Percentiles rank a stretch among this genome's conserved stretches.
Conservation (phyloP, 2,888 invertebrate species). For the Zonitis immaculata region DNA sequence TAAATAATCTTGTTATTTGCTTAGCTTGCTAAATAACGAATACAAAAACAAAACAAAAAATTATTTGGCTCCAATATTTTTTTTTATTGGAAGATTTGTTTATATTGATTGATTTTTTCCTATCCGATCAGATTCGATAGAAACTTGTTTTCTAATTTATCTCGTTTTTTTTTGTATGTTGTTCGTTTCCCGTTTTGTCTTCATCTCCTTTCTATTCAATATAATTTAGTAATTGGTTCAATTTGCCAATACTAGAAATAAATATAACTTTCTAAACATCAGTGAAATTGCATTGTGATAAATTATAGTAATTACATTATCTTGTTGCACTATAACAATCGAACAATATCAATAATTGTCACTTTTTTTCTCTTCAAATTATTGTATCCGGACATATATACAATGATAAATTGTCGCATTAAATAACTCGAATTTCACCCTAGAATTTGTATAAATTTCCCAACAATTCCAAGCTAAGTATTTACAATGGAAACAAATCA, state of each 20-base stretch:
- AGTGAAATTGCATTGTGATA: background rate
- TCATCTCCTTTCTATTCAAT: slow-evolving; percentile 17
- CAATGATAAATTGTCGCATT: too few relatives aligned
- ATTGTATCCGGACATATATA: too few relatives aligned
- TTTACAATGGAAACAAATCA: too few relatives aligned
- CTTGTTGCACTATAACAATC: background rate
- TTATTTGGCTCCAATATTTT: background rate
- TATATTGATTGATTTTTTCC: background rate
- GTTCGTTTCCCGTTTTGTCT: too few relatives aligned
- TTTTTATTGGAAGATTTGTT: background rate
- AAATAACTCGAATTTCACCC: too few relatives aligned
- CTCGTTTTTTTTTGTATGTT: too few relatives aligned
- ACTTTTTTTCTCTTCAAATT: too few relatives aligned
- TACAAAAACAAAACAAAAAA: slow-evolving; percentile 22
- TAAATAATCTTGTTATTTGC: slow-evolving; percentile 29
- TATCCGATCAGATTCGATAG: too few relatives aligned
- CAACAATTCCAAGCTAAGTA: too few relatives aligned
- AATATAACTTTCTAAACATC: background rate
- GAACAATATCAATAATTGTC: background rate
- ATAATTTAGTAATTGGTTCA: background rate
- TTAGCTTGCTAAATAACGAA: slow-evolving; percentile 1
- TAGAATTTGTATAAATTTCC: too few relatives aligned
- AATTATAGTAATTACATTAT: background rate
- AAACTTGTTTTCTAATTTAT: background rate
- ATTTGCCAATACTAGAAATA: background rate